A percentile compares a stretch with the other conserved stretches of the same genome.
phyloP scores from a whole-genome alignment of 1,140 invertebrate species.

The Aradophagus sp. region DNA sequence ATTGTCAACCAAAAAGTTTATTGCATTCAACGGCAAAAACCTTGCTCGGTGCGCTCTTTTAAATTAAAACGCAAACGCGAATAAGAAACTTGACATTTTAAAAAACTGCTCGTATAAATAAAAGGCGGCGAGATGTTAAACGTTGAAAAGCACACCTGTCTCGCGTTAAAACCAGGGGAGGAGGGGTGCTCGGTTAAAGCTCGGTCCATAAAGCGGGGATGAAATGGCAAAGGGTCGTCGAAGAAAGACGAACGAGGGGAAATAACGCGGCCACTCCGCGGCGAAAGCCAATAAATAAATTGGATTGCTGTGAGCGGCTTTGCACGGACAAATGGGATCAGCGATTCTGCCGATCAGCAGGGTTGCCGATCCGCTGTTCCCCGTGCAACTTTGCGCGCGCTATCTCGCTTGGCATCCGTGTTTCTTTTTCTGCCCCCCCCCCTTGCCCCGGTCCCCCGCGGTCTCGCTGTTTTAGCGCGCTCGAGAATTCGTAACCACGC shows the following conservation, averaged over 20 bases:
- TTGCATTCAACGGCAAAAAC: too few relatives aligned
- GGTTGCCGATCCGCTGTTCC: slow-evolving; percentile 53
- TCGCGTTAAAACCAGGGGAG: slow-evolving; percentile 1
- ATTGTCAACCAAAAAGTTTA: too few relatives aligned
- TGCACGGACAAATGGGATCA: slow-evolving; percentile 73
- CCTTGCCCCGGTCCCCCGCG: slow-evolving; percentile 18
- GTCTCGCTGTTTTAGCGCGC: too few relatives aligned
- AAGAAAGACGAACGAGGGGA: slow-evolving; percentile 37
- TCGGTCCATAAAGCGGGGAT: slow-evolving; percentile 28
- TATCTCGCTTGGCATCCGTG: slow-evolving; percentile 8
- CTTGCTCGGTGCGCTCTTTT: too few relatives aligned
- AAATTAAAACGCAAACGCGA: not conserved
- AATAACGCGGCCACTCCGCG: slow-evolving; percentile 32
- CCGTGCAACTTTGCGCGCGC: slow-evolving; percentile 16
- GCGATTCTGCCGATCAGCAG: slow-evolving; percentile 71
- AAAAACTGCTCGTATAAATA: not conserved
- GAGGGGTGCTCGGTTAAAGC: not conserved
- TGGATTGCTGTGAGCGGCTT: slow-evolving; percentile 72
- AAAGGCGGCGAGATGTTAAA: not conserved
- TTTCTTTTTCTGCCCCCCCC: slow-evolving; percentile 25
- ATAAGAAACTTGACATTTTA: not conserved
- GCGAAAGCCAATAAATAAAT: slow-evolving; percentile 75
- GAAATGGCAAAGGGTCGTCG: slow-evolving; percentile 28
- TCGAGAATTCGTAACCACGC: too few relatives aligned
- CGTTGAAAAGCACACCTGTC: slow-evolving; percentile 32